Evolutionary conservation across 2,888 invertebrate genomes (phyloP).

Genomic region (Aromia moschata): DNA sequence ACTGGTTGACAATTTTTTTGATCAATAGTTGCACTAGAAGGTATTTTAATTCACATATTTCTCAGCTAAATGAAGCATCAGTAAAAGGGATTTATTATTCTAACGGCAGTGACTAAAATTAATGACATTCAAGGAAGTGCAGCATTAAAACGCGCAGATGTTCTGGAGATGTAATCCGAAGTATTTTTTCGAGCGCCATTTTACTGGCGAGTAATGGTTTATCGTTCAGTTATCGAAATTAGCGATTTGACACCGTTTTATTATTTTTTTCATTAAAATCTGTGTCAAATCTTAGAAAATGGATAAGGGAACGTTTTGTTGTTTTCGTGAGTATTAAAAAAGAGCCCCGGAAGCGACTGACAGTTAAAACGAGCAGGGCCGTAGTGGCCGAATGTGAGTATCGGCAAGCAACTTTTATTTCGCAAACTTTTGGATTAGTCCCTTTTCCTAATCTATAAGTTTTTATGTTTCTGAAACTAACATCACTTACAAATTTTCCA

Average conservation of each 20-base stretch:
- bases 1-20: conserved; percentile 18
- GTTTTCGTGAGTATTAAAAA: too few relatives aligned
- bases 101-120: conserved; percentile 34
- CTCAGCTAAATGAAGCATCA: conserved; percentile 45
- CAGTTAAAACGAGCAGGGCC: too few relatives aligned
- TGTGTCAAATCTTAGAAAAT: too few relatives aligned
- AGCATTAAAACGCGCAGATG: conserved; percentile 28
- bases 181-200: not conserved
- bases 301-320: too few relatives aligned
- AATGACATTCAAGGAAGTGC: conserved; percentile 32
- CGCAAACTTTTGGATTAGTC: too few relatives aligned
- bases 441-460: too few relatives aligned
- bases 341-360: too few relatives aligned
- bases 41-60: conserved; percentile 47
- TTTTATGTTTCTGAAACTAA: too few relatives aligned
- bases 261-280: not conserved
- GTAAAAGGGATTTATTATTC: conserved; percentile 41
- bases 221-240: conserved; percentile 4
- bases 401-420: too few relatives aligned
- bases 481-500: too few relatives aligned
- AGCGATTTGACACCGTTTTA: not conserved
- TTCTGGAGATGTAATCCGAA: conserved; percentile 5
- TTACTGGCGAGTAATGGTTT: not conserved
- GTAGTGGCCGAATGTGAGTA: too few relatives aligned
- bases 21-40: conserved; percentile 40